Percentiles rank a stretch among this genome's conserved stretches.
phyloP scores from a whole-genome alignment of 2,113 vertebrate species.

The Sakesphorus luctuosus region DNA sequence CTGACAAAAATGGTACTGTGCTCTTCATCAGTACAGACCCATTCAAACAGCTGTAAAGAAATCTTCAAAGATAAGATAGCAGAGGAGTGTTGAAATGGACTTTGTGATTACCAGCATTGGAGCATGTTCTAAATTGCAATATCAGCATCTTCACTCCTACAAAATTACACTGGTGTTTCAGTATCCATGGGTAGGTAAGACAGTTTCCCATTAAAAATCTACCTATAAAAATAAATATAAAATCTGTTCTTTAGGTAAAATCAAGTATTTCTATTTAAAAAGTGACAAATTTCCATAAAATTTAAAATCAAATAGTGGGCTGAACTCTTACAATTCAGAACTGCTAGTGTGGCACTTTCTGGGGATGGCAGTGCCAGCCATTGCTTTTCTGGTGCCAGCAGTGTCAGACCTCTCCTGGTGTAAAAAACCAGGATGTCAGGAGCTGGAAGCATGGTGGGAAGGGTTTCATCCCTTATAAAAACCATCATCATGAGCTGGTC shows the following conservation, averaged over 20 bases:
- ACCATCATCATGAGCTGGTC: neutral
- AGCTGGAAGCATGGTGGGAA: neutral
- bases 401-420: neutral
- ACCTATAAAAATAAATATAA: neutral
- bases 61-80: neutral
- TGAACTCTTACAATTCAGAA: neutral
- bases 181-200: neutral
- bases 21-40: neutral
- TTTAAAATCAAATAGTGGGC: neutral
- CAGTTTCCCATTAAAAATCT: neutral
- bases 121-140: neutral
- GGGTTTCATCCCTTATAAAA: neutral
- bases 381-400: accelerated
- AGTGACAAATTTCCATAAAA: neutral
- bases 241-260: neutral
- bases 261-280: neutral
- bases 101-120: neutral
- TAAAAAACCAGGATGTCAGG: neutral
- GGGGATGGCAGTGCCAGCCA: neutral
- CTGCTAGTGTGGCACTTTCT: neutral
- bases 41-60: neutral
- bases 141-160: neutral
- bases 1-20: neutral
- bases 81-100: neutral
- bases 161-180: neutral